Conservation (phyloP, 2,888 invertebrate species). For the Deilephila elpenor region DNA sequence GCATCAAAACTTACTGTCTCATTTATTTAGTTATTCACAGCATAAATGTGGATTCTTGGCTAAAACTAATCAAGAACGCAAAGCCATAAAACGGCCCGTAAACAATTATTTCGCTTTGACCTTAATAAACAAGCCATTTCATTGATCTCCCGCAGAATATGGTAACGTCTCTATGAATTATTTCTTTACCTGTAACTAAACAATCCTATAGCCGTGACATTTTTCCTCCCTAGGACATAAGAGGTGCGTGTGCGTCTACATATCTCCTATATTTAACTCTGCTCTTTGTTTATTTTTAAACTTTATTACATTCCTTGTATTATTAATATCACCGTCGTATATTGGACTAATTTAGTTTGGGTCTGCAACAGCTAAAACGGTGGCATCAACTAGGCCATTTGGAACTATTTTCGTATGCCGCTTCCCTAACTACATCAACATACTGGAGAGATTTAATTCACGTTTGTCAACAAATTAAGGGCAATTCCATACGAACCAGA, state of each 20-base stretch:
- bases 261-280: not conserved
- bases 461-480: constrained; percentile 48
- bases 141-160: not conserved
- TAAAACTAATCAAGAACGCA: not conserved
- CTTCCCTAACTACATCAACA: not conserved
- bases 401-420: not conserved
- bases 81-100: not conserved
- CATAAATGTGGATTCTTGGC: not conserved
- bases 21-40: no score
- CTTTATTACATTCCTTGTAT: not conserved
- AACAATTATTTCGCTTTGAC: not conserved
- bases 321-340: not conserved
- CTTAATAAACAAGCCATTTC: constrained; percentile 15
- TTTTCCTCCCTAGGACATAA: not conserved
- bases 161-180: not conserved
- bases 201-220: not conserved
- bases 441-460: constrained; percentile 29
- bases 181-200: not conserved
- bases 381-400: not conserved
- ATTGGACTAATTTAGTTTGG: not conserved
- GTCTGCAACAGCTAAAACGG: not conserved
- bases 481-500: constrained; percentile 40
- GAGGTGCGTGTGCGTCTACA: not conserved
- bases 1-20: no score
- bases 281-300: constrained; percentile 12